Evolutionary conservation across 37 sponge, comb jelly and placozoan species (phyloP), one percentile per base, ranked within the genome.

Genomic region (Geodia barretti): DNA sequence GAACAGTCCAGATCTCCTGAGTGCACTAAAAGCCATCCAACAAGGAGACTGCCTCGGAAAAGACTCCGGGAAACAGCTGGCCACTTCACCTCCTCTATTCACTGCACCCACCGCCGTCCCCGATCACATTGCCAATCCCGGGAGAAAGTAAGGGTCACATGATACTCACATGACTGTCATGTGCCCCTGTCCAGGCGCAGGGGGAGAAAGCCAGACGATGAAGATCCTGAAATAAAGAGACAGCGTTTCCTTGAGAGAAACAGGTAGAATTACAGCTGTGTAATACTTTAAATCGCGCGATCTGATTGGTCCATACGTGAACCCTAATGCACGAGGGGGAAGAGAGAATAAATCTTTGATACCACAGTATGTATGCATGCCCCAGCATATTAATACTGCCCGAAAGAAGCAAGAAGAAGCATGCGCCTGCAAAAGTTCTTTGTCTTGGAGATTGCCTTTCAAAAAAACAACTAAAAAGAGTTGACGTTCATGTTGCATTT

Each of bases 211-310:
- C 83, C 78, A 0, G 94, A 90, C 25, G 95, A 95, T 23, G 90
- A 87, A 3, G 94, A 92, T 39, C 96, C 96, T 37, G 85, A 86
- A 60, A 82, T 84, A 41, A 96, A 96, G 83, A 75, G 96, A 34
- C 83, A 87, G 58, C 76, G 72, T 39, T 96, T 96, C 62, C 76
- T 96, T 19, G 95, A 96, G 76, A 66, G 96, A 25, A 96, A 96
- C 77, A 84, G 90, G 89, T 82, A 32, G 32, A n/a, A n/a, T n/a
- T n/a, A n/a, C n/a, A n/a, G n/a, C n/a, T n/a, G n/a, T n/a, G n/a
- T n/a, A n/a, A n/a, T n/a, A n/a, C n/a, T n/a, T n/a, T n/a, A n/a
- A n/a, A n/a, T n/a, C n/a, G n/a, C n/a, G n/a, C n/a, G n/a, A n/a
- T n/a, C n/a, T n/a, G n/a, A n/a, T n/a, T n/a, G n/a, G n/a, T n/a